Evolutionary conservation across 2,888 invertebrate genomes (phyloP), one percentile per base, ranked within the genome.

Genomic region (Caenorhabditis afra): DNA sequence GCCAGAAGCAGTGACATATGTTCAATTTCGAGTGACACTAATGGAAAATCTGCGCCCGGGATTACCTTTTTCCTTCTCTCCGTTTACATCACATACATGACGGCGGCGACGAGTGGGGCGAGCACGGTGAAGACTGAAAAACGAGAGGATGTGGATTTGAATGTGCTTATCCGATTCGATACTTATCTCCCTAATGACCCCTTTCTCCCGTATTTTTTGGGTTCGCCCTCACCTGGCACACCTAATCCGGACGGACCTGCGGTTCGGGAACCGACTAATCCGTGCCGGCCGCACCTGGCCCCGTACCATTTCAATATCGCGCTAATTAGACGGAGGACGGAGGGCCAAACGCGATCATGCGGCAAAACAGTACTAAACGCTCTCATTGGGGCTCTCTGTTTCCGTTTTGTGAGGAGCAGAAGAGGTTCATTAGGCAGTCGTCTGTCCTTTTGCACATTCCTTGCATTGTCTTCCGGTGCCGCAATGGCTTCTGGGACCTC

Each of bases 301-400:
- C 29, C 55, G 22, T 37, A 61, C 70, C 70, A 44, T 55, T 61
- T 61, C 62, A 55, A 70, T 70, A 70, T 41, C 35, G 47, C 41
- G 23, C 71, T 71, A 71, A 71, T 71, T 71, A 64, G 71, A 44
- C 59, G 16, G 59, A n/a, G n/a, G n/a, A n/a, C n/a, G n/a, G n/a
- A n/a, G n/a, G 18, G 16, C 52, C n/a, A 47, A 45, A 52, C 53
- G 57, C 64, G 23, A 57, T 64, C 64, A 71, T 64, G 71, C 71
- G 71, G 71, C 71, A 71, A 71, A 71, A 71, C 71, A 14, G 64
- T 71, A 57, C 47, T 37, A 61, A 53, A 37, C 35, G 50, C 35
- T 20, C 18, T 8, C n/a, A 3, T 12, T n/a, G n/a, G n/a, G n/a
- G n/a, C 52, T 29, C 29, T 29, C 29, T 29, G 4, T n/a, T 29